Conservation (phyloP, 2,113 vertebrate species). For the Gambusia affinis region DNA sequence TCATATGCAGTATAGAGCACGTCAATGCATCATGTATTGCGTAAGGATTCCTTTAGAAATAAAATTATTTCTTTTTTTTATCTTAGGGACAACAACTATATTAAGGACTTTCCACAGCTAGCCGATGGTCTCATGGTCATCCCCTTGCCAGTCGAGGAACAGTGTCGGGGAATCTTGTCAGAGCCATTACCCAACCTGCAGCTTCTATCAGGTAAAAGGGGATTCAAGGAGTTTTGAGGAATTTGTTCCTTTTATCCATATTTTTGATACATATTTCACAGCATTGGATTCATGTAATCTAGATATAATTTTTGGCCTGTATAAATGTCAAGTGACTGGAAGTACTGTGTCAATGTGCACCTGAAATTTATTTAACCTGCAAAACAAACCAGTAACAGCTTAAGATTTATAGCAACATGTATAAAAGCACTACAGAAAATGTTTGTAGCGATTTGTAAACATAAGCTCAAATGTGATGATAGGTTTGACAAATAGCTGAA, state of each 20-base stretch:
- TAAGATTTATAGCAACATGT: not conserved
- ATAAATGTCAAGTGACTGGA: not conserved
- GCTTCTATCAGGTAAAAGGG: slow-evolving; percentile 87
- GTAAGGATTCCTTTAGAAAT: slow-evolving; percentile 4
- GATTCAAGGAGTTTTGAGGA: not conserved
- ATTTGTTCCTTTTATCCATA: not conserved
- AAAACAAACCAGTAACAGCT: not conserved
- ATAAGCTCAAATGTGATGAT: not conserved
- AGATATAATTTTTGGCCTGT: not conserved
- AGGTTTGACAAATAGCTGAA: not conserved
- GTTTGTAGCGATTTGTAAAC: not conserved
- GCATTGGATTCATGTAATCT: not conserved
- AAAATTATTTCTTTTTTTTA: not conserved
- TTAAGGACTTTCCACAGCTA: slow-evolving; percentile 97
- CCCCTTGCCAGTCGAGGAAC: slow-evolving; percentile 94
- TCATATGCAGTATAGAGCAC: slow-evolving; percentile 22
- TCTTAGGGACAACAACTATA: slow-evolving; percentile 97
- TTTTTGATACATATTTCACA: not conserved
- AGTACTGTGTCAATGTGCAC: no score
- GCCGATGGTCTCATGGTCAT: slow-evolving; percentile 96
- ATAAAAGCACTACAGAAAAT: not conserved
- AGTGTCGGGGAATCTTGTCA: slow-evolving; percentile 93
- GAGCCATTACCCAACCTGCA: slow-evolving; percentile 93
- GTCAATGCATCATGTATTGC: not conserved
- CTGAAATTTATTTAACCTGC: not conserved